These are phyloP conservation scores for Sylvilagus floridanus DNA, from an alignment of 2,797 vertebrate species.

Conservation along the genomic window DNA sequence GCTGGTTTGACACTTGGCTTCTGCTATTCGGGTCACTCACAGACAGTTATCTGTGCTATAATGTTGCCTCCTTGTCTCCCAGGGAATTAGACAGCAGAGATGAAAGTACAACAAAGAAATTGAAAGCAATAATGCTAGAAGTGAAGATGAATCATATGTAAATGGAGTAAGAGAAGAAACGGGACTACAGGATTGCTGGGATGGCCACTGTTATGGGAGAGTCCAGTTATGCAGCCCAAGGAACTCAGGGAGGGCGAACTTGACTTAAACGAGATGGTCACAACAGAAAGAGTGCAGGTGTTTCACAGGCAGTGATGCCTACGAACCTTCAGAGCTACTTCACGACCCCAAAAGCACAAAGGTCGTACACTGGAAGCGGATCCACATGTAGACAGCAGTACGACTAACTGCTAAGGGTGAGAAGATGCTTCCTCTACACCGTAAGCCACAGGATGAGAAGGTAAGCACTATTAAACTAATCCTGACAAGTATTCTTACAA, in stretches of 20 bases:
- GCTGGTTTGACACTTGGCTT: background rate
- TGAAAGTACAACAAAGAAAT: background rate
- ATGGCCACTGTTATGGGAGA: background rate
- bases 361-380: background rate
- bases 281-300: background rate
- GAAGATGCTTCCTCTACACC: background rate
- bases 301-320: background rate
- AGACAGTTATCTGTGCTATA: background rate
- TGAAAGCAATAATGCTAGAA: constrained; percentile 6
- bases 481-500: background rate
- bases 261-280: background rate
- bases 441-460: background rate
- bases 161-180: constrained; percentile 25
- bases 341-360: background rate
- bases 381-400: background rate
- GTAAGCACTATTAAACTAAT: background rate
- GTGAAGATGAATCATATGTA: background rate
- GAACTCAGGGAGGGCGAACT: background rate
- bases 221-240: background rate
- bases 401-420: background rate
- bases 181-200: background rate
- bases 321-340: constrained; percentile 15
- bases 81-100: constrained; percentile 3
- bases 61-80: background rate
- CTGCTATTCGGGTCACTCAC: background rate